Base-by-base conservation (phyloP, 2,797 vertebrate species). In the Heterohyrax brucei region DNA sequence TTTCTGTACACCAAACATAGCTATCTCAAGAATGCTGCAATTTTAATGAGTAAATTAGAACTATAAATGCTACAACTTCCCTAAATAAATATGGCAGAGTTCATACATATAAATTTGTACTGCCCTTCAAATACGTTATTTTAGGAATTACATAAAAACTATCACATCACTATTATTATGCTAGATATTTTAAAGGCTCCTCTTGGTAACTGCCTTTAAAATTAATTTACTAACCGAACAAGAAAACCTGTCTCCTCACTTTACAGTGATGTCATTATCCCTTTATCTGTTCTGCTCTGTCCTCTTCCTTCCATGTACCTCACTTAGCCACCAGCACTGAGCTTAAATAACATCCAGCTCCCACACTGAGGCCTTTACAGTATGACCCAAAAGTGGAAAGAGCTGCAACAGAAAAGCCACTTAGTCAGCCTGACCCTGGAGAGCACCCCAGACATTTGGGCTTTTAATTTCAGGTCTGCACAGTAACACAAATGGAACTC, bases 171-270 rank as follows among this genome's bases (percentile, higher is more conserved):
- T 44, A 22, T 46, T 10, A 61, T 3, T 72, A 30, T 59, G 39
- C 39, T 26, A 68, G 53, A 95, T 10, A 48, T 80, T 81, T 73
- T 59, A 76, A 82, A 79, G 61, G 30, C 30, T 87, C 44, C 44
- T 70, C 73, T 84, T 84, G 94, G 19, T 79, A 95, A 91, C 21
- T 76, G 61, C 48, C 56, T 95, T 92, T 89, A 91, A 90, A 95
- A 90, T 72, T 22, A 94, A 79, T 33, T 93, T 88, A 75, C 46
- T 53, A 77, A 79, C 10, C 48, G 48, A 93, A 90, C 50, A 91
- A 62, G 64, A 82, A 95, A 76, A 39, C 22, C 19, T 12, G 28
- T 14, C 75, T 86, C 46, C 26, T 95, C 66, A 48, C 4, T 83
- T 75, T 10, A 93, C 16, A 22, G 79, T 21, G 14, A 85, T 18